Evolutionary conservation across 2,888 invertebrate genomes (phyloP).

Genomic region (Hirtodrosophila cameraria): DNA sequence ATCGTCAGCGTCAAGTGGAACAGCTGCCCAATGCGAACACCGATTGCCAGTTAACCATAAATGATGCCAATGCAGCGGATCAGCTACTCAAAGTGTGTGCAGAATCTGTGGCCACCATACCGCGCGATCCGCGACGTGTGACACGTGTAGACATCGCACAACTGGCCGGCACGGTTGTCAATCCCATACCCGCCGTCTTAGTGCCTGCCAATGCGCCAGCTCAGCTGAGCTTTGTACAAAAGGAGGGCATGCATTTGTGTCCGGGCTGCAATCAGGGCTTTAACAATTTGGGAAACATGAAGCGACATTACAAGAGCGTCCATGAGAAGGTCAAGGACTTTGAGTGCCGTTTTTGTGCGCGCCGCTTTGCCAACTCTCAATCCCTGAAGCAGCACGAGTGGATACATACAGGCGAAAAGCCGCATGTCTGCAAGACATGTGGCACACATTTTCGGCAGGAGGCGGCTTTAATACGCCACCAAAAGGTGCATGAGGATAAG

Average conservation of each 20-base stretch:
- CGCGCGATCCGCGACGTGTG: conserved; percentile 79
- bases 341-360: conserved; percentile 80
- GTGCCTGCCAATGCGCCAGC: conserved; percentile 58
- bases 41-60: background rate
- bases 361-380: conserved; percentile 82
- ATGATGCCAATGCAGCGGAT: conserved; percentile 64
- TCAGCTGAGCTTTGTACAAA: conserved; percentile 75
- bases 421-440: conserved; percentile 78
- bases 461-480: conserved; percentile 81
- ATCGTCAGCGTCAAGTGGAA: conserved; percentile 77
- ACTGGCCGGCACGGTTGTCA: conserved; percentile 79
- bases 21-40: conserved; percentile 14
- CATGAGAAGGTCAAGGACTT: conserved; percentile 83
- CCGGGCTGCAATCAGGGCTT: conserved; percentile 80
- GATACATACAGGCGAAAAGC: conserved; percentile 83
- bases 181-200: conserved; percentile 75
- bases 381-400: conserved; percentile 83
- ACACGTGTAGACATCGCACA: conserved; percentile 79
- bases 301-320: conserved; percentile 81
- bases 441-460: conserved; percentile 81
- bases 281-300: conserved; percentile 82
- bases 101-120: conserved; percentile 79
- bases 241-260: conserved; percentile 80
- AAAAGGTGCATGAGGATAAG: conserved; percentile 78
- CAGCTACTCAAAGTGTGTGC: conserved; percentile 79